A percentile compares a stretch with the other conserved stretches of the same genome.
These are phyloP conservation scores for Lochmaea crataegi DNA, from an alignment of 2,888 invertebrate species.

Conservation along the genomic window DNA sequence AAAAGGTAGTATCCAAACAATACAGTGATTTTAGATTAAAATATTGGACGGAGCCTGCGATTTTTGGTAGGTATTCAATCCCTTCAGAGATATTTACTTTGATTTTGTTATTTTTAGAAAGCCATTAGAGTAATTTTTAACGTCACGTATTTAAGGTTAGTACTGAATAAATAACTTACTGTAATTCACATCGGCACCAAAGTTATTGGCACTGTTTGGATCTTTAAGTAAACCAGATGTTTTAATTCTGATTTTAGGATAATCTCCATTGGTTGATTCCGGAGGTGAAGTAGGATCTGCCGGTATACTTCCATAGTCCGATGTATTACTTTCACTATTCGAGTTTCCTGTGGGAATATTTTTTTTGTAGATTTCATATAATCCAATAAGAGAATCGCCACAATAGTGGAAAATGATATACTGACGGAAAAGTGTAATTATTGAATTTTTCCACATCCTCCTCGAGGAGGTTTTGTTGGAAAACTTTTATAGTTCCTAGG, in stretches of 20 bases:
- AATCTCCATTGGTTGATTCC: slow-evolving; percentile 58
- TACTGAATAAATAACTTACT: slow-evolving; percentile 44
- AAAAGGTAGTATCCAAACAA: too few relatives aligned
- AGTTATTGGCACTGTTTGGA: slow-evolving; percentile 60
- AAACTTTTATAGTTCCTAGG: too few relatives aligned
- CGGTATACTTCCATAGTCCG: slow-evolving; percentile 57
- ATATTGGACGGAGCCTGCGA: too few relatives aligned
- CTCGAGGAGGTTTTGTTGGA: too few relatives aligned
- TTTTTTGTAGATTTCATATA: background rate
- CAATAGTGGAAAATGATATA: too few relatives aligned
- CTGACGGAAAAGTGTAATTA: too few relatives aligned
- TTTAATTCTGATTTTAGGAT: slow-evolving; percentile 63
- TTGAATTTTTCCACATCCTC: too few relatives aligned
- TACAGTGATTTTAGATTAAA: too few relatives aligned
- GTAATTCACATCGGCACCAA: slow-evolving; percentile 52
- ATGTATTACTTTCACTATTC: slow-evolving; percentile 42
- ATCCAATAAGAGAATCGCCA: background rate
- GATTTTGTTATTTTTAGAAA: too few relatives aligned
- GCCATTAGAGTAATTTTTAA: too few relatives aligned
- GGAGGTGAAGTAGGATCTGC: slow-evolving; percentile 62
- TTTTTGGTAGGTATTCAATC: too few relatives aligned
- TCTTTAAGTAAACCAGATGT: slow-evolving; percentile 60
- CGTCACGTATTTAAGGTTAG: background rate
- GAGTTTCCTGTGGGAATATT: slow-evolving; percentile 35
- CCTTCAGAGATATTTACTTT: background rate